Evolutionary conservation across 35 echinoderm and acorn worm genomes (phyloP), one percentile per base, ranked within the genome.

Genomic region (Anneissia japonica): DNA sequence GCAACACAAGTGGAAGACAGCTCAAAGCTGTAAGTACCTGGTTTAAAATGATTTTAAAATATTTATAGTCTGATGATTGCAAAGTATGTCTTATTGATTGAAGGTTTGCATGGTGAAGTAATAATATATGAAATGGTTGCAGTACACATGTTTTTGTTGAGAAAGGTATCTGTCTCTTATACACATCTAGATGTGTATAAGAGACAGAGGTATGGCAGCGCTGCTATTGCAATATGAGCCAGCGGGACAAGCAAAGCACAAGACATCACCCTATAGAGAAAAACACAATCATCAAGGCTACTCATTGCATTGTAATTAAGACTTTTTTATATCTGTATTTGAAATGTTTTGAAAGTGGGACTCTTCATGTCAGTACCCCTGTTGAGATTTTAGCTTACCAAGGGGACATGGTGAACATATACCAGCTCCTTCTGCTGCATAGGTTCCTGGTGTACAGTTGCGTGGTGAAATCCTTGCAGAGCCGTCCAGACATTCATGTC

Each of bases 351-450:
- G n/a, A n/a, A n/a, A n/a, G n/a, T n/a, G n/a, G n/a, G n/a, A n/a
- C n/a, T n/a, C n/a, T n/a, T n/a, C n/a, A n/a, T n/a, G n/a, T n/a
- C n/a, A n/a, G n/a, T n/a, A n/a, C n/a, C n/a, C n/a, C n/a, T n/a
- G n/a, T n/a, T n/a, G n/a, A n/a, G n/a, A n/a, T n/a, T n/a, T n/a
- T 31, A 56, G 84, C 94, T 91, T 75, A 97, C 94, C 94, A 38
- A 86, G 76, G n/a, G 87, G 84, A 39, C 94, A 97, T 4, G 81
- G 73, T 35, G 94, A 90, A 83, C 94, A 97, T 1, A 85, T 75
- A 0, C 94, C 94, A 78, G 79, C 88, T 26, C 91, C 94, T 17
- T 81, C 37, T 16, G 88, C 41, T 14, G 94, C 90, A 75, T 97
- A 97, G 73, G 40, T 75, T n/a, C 94, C 94, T 0, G 91, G 87